Evolutionary conservation across 2,888 invertebrate species (phyloP).

Genomic region (Argynnis bischoffii): DNA sequence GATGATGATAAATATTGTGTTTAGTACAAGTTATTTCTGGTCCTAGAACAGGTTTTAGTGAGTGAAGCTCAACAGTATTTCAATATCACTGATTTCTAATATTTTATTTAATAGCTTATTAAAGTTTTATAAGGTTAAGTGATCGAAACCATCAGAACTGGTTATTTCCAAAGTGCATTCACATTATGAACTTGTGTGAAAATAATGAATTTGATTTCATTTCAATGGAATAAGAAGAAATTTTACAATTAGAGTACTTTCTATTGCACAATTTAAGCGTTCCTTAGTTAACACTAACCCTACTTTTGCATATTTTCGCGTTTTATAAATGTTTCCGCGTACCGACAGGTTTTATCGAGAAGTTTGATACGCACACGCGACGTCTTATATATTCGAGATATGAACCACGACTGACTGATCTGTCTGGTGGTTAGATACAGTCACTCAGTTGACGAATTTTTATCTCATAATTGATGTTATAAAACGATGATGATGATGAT

Average conservation of each 20-base stretch:
- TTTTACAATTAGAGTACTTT: not conserved
- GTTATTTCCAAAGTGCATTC: slow-evolving; percentile 34
- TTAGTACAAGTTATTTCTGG: slow-evolving; percentile 7
- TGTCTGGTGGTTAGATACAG: not conserved
- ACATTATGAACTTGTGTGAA: slow-evolving; percentile 19
- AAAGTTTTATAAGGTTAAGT: not conserved
- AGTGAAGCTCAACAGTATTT: slow-evolving; percentile 13
- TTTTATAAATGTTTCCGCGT: not conserved
- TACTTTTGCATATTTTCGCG: not conserved
- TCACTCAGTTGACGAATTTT: slow-evolving; percentile 2
- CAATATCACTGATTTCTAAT: not conserved
- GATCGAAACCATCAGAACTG: slow-evolving; percentile 22
- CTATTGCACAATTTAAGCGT: not conserved
- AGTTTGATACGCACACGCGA: not conserved
- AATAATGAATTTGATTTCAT: not conserved
- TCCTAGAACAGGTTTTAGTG: slow-evolving; percentile 28
- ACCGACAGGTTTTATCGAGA: slow-evolving; percentile 5
- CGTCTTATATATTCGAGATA: slow-evolving; percentile 24
- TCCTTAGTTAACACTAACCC: not conserved
- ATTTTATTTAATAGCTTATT: not conserved
- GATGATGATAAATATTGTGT: not conserved
- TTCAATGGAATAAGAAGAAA: not conserved
- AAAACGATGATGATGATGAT: no score
- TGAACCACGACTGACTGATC: slow-evolving; percentile 20
- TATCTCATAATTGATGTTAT: slow-evolving; percentile 5